phyloP scores from a whole-genome alignment of 2,113 vertebrate genomes.

The Thalassarche chlororhynchos region DNA sequence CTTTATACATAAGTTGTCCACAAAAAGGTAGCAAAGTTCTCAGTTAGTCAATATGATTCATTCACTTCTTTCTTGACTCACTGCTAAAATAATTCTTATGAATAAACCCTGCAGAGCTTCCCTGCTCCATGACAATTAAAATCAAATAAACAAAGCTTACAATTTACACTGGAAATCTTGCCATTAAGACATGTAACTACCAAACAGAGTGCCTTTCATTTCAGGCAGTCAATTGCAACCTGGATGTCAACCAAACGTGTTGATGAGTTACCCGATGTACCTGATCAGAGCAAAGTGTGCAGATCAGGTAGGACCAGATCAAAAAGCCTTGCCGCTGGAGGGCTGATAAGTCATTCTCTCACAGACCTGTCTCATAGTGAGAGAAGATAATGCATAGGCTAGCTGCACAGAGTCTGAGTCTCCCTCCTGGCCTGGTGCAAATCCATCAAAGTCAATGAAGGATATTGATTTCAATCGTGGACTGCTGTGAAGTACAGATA shows the following conservation, averaged over 20 bases:
- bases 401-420: neutral
- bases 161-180: neutral
- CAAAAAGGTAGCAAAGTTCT: conserved; percentile 36
- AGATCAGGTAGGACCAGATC: neutral
- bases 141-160: neutral
- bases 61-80: conserved; percentile 16
- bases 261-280: neutral
- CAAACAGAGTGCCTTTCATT: neutral
- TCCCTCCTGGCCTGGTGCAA: neutral
- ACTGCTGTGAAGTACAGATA: neutral
- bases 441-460: conserved; percentile 47
- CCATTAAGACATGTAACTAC: conserved; percentile 4
- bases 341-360: neutral
- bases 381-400: neutral
- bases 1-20: conserved; percentile 22
- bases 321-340: neutral
- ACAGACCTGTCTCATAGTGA: neutral
- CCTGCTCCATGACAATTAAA: neutral
- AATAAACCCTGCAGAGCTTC: neutral
- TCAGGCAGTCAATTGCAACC: neutral
- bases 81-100: conserved; percentile 13
- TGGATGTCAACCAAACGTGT: neutral
- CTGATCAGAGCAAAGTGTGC: neutral
- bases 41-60: conserved; percentile 43
- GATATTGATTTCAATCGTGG: neutral